A percentile compares a stretch with the other conserved stretches of the same genome.
These are phyloP conservation scores for Neoascia interrupta DNA, from an alignment of 2,888 invertebrate species.

Conservation along the genomic window DNA sequence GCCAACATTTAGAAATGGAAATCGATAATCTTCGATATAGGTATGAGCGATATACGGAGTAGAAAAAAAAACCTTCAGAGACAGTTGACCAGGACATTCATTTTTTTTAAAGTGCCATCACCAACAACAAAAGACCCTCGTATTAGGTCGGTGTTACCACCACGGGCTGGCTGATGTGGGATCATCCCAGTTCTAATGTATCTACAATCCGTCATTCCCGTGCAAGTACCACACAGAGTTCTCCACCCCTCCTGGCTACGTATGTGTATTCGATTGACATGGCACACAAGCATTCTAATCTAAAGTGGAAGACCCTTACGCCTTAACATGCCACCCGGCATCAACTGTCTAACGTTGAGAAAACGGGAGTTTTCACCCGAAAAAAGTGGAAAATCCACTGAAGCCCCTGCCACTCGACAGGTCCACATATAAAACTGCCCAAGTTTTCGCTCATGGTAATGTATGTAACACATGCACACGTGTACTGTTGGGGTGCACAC, in stretches of 20 bases:
- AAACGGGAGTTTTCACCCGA: slow-evolving; percentile 68
- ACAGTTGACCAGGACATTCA: slow-evolving; percentile 58
- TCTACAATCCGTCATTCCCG: slow-evolving; percentile 59
- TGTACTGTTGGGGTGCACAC: background rate
- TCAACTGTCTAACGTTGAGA: slow-evolving; percentile 67
- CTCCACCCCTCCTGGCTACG: slow-evolving; percentile 22
- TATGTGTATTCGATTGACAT: slow-evolving; percentile 61
- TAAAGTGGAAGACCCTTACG: slow-evolving; percentile 65
- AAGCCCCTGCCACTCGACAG: slow-evolving; percentile 25
- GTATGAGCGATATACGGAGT: slow-evolving; percentile 68
- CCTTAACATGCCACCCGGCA: slow-evolving; percentile 55
- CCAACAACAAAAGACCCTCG: slow-evolving; percentile 61
- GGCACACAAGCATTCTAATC: slow-evolving; percentile 69
- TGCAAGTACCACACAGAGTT: slow-evolving; percentile 27
- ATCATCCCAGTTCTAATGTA: slow-evolving; percentile 64
- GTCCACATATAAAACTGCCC: slow-evolving; percentile 57
- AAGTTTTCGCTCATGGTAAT: slow-evolving; percentile 63
- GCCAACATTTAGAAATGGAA: slow-evolving; percentile 69
- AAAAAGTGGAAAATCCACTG: slow-evolving; percentile 56
- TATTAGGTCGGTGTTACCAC: slow-evolving; percentile 45
- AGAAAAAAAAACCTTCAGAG: slow-evolving; percentile 36
- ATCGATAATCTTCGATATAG: slow-evolving; percentile 71
- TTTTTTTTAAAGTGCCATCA: slow-evolving; percentile 23
- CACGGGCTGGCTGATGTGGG: slow-evolving; percentile 57
- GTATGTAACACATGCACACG: slow-evolving; percentile 40